Evolutionary conservation across 2,888 invertebrate species (phyloP).

Genomic region (Drosophila falleni): DNA sequence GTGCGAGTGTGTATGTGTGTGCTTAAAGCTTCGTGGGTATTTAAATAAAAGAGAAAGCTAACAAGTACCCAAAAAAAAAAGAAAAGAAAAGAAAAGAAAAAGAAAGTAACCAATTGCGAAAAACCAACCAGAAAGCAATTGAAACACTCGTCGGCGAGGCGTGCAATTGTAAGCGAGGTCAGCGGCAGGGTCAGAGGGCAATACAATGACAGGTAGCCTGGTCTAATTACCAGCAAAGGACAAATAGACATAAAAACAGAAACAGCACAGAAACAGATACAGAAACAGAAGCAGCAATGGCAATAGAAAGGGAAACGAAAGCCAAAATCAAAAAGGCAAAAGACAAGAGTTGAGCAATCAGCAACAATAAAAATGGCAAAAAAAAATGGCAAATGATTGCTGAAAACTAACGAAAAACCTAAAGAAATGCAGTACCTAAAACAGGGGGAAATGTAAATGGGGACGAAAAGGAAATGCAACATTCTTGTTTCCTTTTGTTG

Average conservation of each 20-base stretch:
- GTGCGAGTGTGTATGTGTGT: constrained; percentile 11
- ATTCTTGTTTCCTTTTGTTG: constrained; percentile 24
- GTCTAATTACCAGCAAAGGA: constrained; percentile 59
- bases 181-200: constrained; percentile 15
- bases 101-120: constrained; percentile 41
- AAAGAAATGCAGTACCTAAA: background rate
- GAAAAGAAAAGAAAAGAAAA: constrained; percentile 3
- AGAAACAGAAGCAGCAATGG: background rate
- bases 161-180: constrained; percentile 14
- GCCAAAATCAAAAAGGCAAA: constrained; percentile 13
- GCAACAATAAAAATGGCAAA: background rate
- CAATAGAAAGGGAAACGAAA: constrained; percentile 3
- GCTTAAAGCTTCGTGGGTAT: constrained; percentile 56
- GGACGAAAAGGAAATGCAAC: constrained; percentile 20
- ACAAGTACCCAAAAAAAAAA: constrained; percentile 1
- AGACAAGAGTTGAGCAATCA: constrained; percentile 12
- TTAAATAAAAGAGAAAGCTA: constrained; percentile 36
- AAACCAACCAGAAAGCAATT: constrained; percentile 28
- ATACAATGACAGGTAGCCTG: constrained; percentile 44
- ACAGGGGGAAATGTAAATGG: too few species aligned
- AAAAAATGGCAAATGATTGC: background rate
- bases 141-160: constrained; percentile 20
- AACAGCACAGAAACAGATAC: constrained; percentile 7
- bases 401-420: constrained; percentile 4
- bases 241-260: constrained; percentile 23